Conservation (phyloP, 1,140 invertebrate genomes). For the Arion vulgaris region DNA sequence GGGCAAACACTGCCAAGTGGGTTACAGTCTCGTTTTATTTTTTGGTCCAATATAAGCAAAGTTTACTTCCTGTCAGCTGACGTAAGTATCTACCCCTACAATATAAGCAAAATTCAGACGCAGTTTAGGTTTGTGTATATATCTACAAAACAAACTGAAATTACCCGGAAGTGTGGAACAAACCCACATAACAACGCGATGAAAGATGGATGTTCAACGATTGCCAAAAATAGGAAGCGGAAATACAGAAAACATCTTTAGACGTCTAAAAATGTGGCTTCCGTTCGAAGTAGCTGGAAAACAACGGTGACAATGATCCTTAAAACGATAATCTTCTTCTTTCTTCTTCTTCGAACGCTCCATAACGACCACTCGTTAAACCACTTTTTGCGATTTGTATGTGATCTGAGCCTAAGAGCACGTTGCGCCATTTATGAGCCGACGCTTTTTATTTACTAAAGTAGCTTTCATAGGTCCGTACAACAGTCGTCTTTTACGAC, state of each 20-base stretch:
- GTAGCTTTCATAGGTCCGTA: no score
- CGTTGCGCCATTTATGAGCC: no score
- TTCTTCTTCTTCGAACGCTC: no score
- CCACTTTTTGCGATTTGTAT: no score
- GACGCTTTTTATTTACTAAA: no score
- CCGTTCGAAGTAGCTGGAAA: not conserved
- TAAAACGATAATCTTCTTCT: no score
- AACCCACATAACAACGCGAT: conserved; percentile 14
- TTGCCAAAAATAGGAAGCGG: conserved; percentile 6
- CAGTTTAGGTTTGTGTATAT: conserved; percentile 19
- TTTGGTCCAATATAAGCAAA: conserved; percentile 8
- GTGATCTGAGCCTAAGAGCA: no score
- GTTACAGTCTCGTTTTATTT: not conserved
- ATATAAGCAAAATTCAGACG: conserved; percentile 20
- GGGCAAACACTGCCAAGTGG: conserved; percentile 33
- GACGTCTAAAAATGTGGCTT: not conserved
- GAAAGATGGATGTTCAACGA: not conserved
- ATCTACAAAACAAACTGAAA: conserved; percentile 7
- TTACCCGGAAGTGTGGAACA: not conserved
- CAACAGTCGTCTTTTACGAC: no score
- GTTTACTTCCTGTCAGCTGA: not conserved
- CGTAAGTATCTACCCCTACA: not conserved
- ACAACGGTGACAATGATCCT: no score
- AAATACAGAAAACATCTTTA: conserved; percentile 3
- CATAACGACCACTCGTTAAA: no score